These are phyloP conservation scores for Thymallus thymallus DNA, from an alignment of 2,113 vertebrate genomes.

Conservation along the genomic window DNA sequence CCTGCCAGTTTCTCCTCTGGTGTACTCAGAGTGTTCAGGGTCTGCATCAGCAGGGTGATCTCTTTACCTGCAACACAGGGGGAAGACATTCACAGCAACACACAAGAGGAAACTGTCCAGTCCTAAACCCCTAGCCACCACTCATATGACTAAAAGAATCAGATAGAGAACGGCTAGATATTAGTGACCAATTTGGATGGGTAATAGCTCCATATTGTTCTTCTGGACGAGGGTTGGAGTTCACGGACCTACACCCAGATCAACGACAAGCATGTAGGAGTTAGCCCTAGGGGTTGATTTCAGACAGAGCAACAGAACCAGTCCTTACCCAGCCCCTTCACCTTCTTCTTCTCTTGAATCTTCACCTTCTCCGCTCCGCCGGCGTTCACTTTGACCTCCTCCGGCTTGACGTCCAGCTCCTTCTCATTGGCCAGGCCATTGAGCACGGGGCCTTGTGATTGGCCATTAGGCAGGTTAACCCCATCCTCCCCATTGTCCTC, in stretches of 20 bases:
- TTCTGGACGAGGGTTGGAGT: not conserved
- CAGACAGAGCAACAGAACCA: not conserved
- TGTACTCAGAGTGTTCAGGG: slow-evolving; percentile 94
- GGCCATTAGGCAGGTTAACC: slow-evolving; percentile 78
- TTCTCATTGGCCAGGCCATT: slow-evolving; percentile 79
- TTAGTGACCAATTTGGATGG: no score
- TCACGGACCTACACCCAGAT: no score
- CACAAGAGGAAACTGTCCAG: no score
- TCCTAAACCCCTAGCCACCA: no score
- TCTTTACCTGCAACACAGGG: slow-evolving; percentile 83
- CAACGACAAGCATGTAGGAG: no score
- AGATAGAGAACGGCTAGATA: no score
- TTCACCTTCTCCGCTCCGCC: slow-evolving; percentile 74
- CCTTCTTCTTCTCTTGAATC: slow-evolving; percentile 91
- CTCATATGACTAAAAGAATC: no score
- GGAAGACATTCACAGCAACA: not conserved
- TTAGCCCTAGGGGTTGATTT: no score
- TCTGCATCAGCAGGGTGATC: slow-evolving; percentile 98
- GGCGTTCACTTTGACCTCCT: slow-evolving; percentile 61
- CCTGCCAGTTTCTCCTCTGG: slow-evolving; percentile 94
- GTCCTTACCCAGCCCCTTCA: slow-evolving; percentile 88
- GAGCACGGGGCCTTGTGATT: slow-evolving; percentile 77
- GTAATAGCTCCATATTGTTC: not conserved
- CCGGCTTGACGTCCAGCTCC: slow-evolving; percentile 65
- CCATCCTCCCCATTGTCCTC: slow-evolving; percentile 75